These are phyloP conservation scores for Zootermopsis nevadensis DNA, from an alignment of 2,888 invertebrate genomes.

Conservation along the genomic window DNA sequence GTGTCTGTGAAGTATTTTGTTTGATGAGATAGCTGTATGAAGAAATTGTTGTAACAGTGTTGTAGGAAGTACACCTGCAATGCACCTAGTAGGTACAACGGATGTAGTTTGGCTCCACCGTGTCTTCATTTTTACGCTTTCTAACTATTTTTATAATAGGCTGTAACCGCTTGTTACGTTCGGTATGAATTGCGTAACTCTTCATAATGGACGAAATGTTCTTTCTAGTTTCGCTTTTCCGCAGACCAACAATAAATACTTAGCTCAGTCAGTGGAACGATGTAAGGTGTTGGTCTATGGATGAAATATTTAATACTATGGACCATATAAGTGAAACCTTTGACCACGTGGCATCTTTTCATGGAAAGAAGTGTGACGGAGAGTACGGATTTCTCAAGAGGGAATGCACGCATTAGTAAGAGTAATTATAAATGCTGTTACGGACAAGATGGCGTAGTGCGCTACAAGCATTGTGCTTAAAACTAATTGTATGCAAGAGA, in stretches of 20 bases:
- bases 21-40: too few relatives aligned
- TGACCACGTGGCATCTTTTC: not conserved
- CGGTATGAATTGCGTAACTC: not conserved
- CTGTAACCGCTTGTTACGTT: constrained; percentile 6
- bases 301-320: not conserved
- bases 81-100: constrained; percentile 32
- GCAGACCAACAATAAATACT: constrained; percentile 30
- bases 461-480: too few relatives aligned
- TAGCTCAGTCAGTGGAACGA: constrained; percentile 13
- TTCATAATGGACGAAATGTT: constrained; percentile 1
- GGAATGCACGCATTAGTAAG: not conserved
- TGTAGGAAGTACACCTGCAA: constrained; percentile 24
- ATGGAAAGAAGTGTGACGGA: not conserved
- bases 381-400: not conserved
- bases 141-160: constrained; percentile 45
- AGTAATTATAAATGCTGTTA: not conserved
- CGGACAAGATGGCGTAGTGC: too few relatives aligned
- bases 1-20: too few relatives aligned
- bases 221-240: constrained; percentile 6
- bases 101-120: constrained; percentile 12
- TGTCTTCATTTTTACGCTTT: constrained; percentile 46
- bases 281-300: too few relatives aligned
- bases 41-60: not conserved
- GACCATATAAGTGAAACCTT: not conserved
- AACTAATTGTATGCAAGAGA: too few relatives aligned